phyloP scores from a whole-genome alignment of 2,113 vertebrate genomes.

The Centropristis striata region DNA sequence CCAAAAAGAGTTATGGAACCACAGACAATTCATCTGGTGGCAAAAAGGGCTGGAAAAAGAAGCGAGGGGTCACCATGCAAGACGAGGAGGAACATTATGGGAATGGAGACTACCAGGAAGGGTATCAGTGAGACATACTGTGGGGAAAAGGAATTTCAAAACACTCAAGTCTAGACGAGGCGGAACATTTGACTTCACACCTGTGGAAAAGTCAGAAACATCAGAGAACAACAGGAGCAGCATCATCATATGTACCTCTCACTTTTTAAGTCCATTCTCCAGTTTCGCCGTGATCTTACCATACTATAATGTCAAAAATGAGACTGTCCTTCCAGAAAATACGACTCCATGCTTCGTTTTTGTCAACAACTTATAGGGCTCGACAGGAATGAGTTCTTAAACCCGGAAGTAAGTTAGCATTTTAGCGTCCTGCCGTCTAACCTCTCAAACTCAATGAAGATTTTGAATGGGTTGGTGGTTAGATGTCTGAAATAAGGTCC shows the following conservation, averaged over 20 bases:
- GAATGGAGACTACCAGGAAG: slow-evolving; percentile 87
- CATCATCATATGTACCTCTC: slow-evolving; percentile 38
- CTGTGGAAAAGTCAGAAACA: slow-evolving; percentile 21
- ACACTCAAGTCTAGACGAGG: background rate
- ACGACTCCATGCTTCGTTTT: no score
- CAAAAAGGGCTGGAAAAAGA: slow-evolving; percentile 87
- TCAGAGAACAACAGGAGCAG: slow-evolving; percentile 22
- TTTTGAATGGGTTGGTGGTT: no score
- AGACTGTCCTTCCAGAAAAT: no score
- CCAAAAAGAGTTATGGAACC: slow-evolving; percentile 91
- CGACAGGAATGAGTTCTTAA: no score
- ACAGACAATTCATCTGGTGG: slow-evolving; percentile 83
- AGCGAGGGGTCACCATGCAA: slow-evolving; percentile 83
- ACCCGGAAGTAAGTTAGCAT: no score
- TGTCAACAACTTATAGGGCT: no score
- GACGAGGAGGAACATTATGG: slow-evolving; percentile 87
- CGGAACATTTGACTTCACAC: slow-evolving; percentile 26
- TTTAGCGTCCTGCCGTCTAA: no score
- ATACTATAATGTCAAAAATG: background rate
- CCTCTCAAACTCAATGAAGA: no score
- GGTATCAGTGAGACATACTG: slow-evolving; percentile 81
- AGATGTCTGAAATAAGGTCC: no score
- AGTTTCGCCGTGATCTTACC: slow-evolving; percentile 28
- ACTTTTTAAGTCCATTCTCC: slow-evolving; percentile 14
- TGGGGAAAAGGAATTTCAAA: slow-evolving; percentile 28